Base-by-base conservation (phyloP, 1,140 invertebrate genomes). In the Camponotus vicinus region DNA sequence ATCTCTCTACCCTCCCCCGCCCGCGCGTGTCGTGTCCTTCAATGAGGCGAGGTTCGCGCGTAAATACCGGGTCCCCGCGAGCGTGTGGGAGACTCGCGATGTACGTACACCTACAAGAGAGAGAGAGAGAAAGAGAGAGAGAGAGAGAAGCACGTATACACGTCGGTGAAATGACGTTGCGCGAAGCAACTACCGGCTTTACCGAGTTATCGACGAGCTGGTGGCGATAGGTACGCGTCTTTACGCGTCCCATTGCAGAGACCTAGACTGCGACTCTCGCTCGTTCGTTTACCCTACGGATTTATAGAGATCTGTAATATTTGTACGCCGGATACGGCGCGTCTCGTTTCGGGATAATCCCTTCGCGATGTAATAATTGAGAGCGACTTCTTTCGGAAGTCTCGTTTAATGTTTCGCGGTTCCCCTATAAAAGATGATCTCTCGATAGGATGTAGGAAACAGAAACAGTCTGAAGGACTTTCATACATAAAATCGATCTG, bases 181-280 rank as follows among this genome's bases (percentile, higher is more conserved):
- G 80, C 86, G 86, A 91, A 92, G 93, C 87, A 92, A 94, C 92
- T 92, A 93, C 93, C 94, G 84, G 92, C 93, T 88, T 95, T 95
- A 94, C 94, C 94, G 94, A 95, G 94, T 95, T 95, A 95, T 94
- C 94, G 94, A 94, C 94, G 80, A 77, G 73, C 67, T 87, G 27
- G n/a, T 1, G 27, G 59, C 73, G 66, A 86, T 77, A 86, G 63
- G 55, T 88, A 71, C 84, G 84, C 78, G 86, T 71, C 40, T 57
- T 70, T 61, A 73, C 86, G 15, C 66, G 69, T 84, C 82, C 88
- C 77, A 79, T 92, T 94, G 88, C 92, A 94, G 93, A 91, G 82
- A 94, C 93, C 92, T 94, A 93, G 87, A 88, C 86, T 77, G 32
- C 21, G 55, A 32, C 75, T 34, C n/a, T 6, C 79, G 64, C 66